Base-by-base conservation (phyloP, 1,140 invertebrate genomes). In the Drosophila subobscura region DNA sequence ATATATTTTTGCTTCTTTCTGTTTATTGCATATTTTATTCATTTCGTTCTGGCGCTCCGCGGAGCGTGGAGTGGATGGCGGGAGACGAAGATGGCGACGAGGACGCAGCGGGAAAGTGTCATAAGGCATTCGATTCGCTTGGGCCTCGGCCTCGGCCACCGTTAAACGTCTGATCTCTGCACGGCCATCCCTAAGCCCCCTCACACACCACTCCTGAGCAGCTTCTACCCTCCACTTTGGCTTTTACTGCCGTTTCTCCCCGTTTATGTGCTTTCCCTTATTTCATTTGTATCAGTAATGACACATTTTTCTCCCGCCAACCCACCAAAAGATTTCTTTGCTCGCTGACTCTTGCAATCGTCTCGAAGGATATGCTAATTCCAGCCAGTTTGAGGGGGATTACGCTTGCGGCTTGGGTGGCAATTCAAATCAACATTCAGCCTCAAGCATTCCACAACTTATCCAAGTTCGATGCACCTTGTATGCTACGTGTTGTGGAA, bases 21-120 rank as follows among this genome's bases (percentile, higher is more conserved):
- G 80, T 73, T 86, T 86, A 85, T 85, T 86, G 77, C 81, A 85
- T 85, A 85, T 80, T 85, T 85, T 85, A 85, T 85, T 85, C 81
- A 85, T 85, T 85, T 86, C 73, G 64, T 85, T 86, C 73, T 85
- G 81, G 77, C 72, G 76, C 76, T 85, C 67, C 71, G 55, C 49
- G 40, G 45, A 59, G 54, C 59, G 68, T 54, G 23, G 23, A 51
- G 25, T 61, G 66, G 23, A 45, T 51, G 57, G 49, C 73, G 53
- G 40, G 33, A 8, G 6, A 33, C 25, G 53, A 64, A 46, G 12
- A 29, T 61, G 45, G 55, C 22, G 7, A 41, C 33, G 22, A 49
- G 25, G 49, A 37, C 74, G 65, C 41, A 63, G 65, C 41, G 59
- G 45, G 73, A 85, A 80, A 84, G 80, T 85, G 80, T 85, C 72